phyloP scores from a whole-genome alignment of 2,888 invertebrate species.

The Drosophila percnosoma region DNA sequence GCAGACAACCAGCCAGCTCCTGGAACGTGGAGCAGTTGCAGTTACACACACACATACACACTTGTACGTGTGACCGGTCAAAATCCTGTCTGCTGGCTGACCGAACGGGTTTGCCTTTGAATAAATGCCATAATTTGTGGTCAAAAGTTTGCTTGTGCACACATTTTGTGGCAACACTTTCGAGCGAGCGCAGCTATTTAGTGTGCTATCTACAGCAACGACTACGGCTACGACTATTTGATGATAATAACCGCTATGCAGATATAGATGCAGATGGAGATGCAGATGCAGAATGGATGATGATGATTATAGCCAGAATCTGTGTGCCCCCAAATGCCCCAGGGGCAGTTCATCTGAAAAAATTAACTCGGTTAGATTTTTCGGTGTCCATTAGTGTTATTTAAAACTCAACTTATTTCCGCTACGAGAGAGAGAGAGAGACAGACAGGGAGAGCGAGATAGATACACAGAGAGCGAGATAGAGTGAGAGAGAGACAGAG shows the following conservation, averaged over 20 bases:
- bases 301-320: constrained; percentile 21
- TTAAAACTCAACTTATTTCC: constrained; percentile 64
- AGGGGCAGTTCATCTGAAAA: constrained; percentile 74
- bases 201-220: constrained; percentile 24
- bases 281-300: constrained; percentile 7
- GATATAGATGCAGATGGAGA: constrained; percentile 4
- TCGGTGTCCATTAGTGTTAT: constrained; percentile 80
- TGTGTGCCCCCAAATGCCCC: constrained; percentile 43
- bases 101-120: constrained; percentile 72
- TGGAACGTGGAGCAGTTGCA: constrained; percentile 18
- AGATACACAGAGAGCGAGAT: constrained; percentile 23
- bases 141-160: constrained; percentile 79
- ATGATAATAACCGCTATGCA: constrained; percentile 19
- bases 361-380: constrained; percentile 77
- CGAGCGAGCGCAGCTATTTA: constrained; percentile 75
- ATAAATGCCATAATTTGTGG: constrained; percentile 81
- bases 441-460: background rate
- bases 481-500: background rate
- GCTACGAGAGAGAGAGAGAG: constrained; percentile 28
- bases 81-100: constrained; percentile 31
- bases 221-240: constrained; percentile 23
- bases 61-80: constrained; percentile 20
- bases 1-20: background rate
- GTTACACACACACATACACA: background rate
- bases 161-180: constrained; percentile 78